Percentiles rank a stretch among this genome's conserved stretches.
Conservation (phyloP, 2,797 vertebrate species). For the Megalops cyprinoides region DNA sequence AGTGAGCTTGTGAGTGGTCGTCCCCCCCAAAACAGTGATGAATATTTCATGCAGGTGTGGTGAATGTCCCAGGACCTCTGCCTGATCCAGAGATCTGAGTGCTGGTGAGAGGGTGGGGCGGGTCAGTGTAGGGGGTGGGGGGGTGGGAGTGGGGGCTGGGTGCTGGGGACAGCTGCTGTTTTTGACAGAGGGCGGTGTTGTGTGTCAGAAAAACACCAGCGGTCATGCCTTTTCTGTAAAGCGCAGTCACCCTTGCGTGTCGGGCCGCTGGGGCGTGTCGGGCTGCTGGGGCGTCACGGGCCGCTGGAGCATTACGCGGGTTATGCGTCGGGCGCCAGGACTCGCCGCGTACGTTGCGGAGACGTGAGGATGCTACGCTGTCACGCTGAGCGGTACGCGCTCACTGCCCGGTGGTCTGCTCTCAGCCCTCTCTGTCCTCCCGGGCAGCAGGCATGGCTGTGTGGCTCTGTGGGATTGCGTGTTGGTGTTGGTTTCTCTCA, state of each 20-base stretch:
- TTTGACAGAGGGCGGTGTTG: conserved; percentile 47
- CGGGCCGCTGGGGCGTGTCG: conserved; percentile 30
- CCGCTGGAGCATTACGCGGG: conserved; percentile 29
- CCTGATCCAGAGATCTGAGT: neutral
- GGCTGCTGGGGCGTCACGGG: neutral
- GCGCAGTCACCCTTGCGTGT: conserved; percentile 50
- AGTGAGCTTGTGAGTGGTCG: neutral
- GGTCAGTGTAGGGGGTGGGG: neutral
- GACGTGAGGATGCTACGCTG: neutral
- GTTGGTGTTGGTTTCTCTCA: conserved; percentile 50
- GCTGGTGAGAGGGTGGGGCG: too few relatives aligned
- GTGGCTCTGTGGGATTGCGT: conserved; percentile 4
- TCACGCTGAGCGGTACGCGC: too few relatives aligned
- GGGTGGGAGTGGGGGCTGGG: conserved; percentile 24
- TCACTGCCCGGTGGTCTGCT: neutral
- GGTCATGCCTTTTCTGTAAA: conserved; percentile 52
- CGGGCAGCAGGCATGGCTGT: neutral
- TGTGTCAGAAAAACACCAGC: conserved; percentile 44
- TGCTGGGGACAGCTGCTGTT: conserved; percentile 25
- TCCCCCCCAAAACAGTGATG: neutral
- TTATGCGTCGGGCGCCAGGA: conserved; percentile 32
- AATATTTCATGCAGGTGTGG: neutral
- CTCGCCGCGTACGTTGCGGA: neutral
- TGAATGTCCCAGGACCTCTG: neutral
- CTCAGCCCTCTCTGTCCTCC: too few relatives aligned